These are phyloP conservation scores for Calameuta filiformis DNA, from an alignment of 2,888 invertebrate genomes.

Conservation along the genomic window DNA sequence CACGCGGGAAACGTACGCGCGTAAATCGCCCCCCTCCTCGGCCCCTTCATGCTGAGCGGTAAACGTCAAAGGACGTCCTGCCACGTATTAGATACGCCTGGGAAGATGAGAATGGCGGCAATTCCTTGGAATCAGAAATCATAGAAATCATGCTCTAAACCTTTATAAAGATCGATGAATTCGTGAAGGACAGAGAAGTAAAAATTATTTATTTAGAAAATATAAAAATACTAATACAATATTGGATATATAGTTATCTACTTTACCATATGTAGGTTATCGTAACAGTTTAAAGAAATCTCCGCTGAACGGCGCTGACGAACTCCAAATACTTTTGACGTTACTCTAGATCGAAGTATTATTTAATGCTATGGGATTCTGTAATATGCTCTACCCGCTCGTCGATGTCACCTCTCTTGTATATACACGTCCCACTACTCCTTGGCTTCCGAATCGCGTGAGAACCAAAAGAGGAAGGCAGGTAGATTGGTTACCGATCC, in stretches of 20 bases:
- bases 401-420: slow-evolving; percentile 1
- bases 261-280: background rate
- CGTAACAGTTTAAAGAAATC: background rate
- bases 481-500: slow-evolving; percentile 24
- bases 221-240: background rate
- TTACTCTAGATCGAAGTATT: background rate
- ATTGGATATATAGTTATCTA: background rate
- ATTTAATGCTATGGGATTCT: background rate
- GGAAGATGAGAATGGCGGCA: background rate
- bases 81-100: slow-evolving; percentile 27
- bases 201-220: background rate
- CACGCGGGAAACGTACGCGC: slow-evolving; percentile 62
- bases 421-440: background rate
- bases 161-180: background rate
- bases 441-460: slow-evolving; percentile 16
- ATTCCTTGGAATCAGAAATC: background rate
- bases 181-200: background rate
- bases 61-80: slow-evolving; percentile 25
- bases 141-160: background rate
- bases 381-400: background rate
- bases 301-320: background rate
- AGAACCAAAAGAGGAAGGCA: slow-evolving; percentile 27
- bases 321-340: background rate
- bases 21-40: slow-evolving; percentile 43
- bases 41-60: slow-evolving; percentile 33